Percentiles rank a stretch among this genome's conserved stretches.
These are phyloP conservation scores for Horisme vitalbata DNA, from an alignment of 2,888 invertebrate species.

Conservation along the genomic window DNA sequence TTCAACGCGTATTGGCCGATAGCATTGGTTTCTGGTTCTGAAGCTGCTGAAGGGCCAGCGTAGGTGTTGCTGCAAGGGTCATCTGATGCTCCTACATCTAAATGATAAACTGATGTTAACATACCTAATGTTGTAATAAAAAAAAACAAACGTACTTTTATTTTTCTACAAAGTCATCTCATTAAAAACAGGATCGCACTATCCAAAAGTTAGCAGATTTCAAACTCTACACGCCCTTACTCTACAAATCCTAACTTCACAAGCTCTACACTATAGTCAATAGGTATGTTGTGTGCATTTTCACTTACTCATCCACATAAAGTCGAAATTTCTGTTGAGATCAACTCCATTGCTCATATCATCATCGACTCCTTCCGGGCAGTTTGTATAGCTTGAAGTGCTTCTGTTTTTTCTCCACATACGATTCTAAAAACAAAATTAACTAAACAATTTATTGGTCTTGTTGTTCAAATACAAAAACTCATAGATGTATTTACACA, in stretches of 20 bases:
- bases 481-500: no score
- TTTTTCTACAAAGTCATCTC: no score
- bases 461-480: no score
- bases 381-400: constrained; percentile 42
- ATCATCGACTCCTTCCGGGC: constrained; percentile 41
- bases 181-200: no score
- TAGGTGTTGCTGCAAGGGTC: constrained; percentile 77
- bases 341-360: constrained; percentile 71
- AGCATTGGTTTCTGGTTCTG: constrained; percentile 79
- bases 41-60: constrained; percentile 75
- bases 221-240: no score
- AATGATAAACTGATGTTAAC: no score
- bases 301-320: constrained; percentile 60
- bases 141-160: no score
- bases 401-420: constrained; percentile 88
- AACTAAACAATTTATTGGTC: neutral
- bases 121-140: no score
- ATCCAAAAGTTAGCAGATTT: no score
- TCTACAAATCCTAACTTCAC: no score
- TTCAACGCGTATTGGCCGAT: constrained; percentile 58
- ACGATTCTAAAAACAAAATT: constrained; percentile 80
- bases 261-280: no score
- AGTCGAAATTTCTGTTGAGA: constrained; percentile 68
- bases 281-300: no score
- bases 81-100: constrained; percentile 64